A percentile compares a stretch with the other conserved stretches of the same genome.
Evolutionary conservation across 2,888 invertebrate species (phyloP).

Genomic region (Hypercompe scribonia): DNA sequence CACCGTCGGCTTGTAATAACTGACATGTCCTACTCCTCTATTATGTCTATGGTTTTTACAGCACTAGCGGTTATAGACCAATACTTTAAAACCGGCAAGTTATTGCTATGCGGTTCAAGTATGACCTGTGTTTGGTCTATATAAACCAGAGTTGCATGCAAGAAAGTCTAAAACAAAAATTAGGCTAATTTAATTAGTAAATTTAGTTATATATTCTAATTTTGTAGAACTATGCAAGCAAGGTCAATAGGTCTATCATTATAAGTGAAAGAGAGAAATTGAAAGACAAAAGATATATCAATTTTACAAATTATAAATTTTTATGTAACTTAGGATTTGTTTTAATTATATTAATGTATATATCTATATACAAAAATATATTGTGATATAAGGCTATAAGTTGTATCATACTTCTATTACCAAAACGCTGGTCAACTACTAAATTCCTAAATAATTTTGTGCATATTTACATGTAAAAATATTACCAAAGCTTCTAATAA

Average conservation of each 20-base stretch:
- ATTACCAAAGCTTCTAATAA: neutral
- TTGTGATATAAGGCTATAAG: too few relatives aligned
- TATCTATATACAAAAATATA: too few relatives aligned
- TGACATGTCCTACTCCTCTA: conserved; percentile 48
- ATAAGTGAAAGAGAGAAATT: neutral
- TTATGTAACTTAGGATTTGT: neutral
- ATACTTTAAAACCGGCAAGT: neutral
- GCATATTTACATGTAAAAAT: neutral
- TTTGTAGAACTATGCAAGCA: neutral
- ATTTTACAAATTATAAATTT: neutral
- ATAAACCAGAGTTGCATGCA: neutral
- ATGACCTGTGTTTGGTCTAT: neutral
- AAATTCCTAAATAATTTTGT: neutral
- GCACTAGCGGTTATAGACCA: neutral
- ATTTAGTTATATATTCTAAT: neutral
- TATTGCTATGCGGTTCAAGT: neutral
- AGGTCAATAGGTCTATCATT: neutral
- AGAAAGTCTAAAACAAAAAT: neutral
- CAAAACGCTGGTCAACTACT: too few relatives aligned
- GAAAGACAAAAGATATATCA: neutral
- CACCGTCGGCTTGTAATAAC: conserved; percentile 57
- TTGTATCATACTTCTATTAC: too few relatives aligned
- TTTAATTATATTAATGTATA: too few relatives aligned
- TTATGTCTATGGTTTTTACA: conserved; percentile 14
- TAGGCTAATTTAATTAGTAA: neutral